Base-by-base conservation (phyloP, 2,888 invertebrate species). In the Melieria picta region DNA sequence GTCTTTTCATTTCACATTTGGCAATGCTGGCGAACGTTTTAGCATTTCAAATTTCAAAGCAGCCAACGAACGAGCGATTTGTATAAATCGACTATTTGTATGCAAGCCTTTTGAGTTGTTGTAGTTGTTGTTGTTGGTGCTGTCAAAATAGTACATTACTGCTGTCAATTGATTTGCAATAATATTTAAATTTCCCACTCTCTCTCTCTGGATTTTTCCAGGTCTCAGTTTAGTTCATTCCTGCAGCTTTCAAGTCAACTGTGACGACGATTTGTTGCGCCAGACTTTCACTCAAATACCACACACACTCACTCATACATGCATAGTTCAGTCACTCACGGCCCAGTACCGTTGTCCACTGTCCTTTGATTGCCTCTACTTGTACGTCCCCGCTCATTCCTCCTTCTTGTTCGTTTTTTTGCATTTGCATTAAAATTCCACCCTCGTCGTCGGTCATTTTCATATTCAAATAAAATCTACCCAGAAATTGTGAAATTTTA, bases 141-240 rank as follows among this genome's bases (percentile, higher is more conserved):
- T 55, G 7, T 71, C 66, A 30, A 30, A 30, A 30, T 30, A 30
- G 30, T 30, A 30, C 30, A 30, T 30, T 30, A 30, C 74, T 72
- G 56, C 46, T 61, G 71, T 78, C 81, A 81, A 81, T 81, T 81
- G 81, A 81, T 81, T 81, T 81, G 83, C 80, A 83, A 81, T 82
- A 81, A 81, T 82, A 82, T 83, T 81, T 82, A 81, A 82, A 81
- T 82, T 58, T 60, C 46, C 30, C 30, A 30, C 30, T 30, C 30
- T 30, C 30, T 30, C 30, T 30, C 30, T 30, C 1, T 30, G 30
- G 30, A 1, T 30, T 30, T 30, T 30, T 30, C 30, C 2, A 30
- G 30, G 30, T 30, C 30, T 30, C 30, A 30, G 30, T 30, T 30
- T 1, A 30, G 2, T 30, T 30, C 30, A 30, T 3, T 30, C 3